Conservation (phyloP, 2,113 vertebrate genomes). For the Amazona vittata region DNA sequence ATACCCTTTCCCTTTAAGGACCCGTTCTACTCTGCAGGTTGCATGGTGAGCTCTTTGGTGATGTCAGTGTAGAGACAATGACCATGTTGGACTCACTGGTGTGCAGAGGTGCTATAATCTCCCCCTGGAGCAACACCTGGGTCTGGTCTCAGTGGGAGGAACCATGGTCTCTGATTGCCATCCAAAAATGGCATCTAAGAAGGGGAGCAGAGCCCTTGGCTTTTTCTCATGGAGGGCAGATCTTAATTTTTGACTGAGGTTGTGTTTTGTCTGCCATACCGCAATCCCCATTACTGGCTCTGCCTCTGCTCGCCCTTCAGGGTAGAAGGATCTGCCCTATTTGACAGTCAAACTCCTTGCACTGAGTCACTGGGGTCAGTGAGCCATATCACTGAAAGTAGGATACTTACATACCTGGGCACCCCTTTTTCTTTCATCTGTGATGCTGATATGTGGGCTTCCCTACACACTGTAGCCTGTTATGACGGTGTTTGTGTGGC, state of each 20-base stretch:
- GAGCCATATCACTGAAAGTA: neutral
- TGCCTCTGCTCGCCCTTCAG: neutral
- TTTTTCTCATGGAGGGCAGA: neutral
- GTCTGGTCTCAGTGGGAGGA: neutral
- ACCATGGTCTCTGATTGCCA: neutral
- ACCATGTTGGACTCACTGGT: neutral
- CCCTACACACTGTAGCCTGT: neutral
- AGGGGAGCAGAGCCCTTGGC: neutral
- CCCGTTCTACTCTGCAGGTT: neutral
- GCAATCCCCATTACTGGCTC: neutral
- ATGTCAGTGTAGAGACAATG: neutral
- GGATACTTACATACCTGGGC: neutral
- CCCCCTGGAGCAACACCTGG: neutral
- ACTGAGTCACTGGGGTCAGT: neutral
- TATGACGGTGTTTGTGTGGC: neutral
- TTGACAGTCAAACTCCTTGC: neutral
- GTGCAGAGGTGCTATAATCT: neutral
- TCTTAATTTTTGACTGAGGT: neutral
- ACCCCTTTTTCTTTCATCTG: neutral
- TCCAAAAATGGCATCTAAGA: neutral
- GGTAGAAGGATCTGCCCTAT: conserved; percentile 21
- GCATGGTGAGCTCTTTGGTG: neutral
- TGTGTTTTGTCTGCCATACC: neutral
- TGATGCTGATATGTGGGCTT: rapidly evolving
- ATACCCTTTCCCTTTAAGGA: neutral